Evolutionary conservation across 2,797 vertebrate genomes (phyloP), one percentile per base, ranked within the genome.

Genomic region (Yasuhikotakia modesta): DNA sequence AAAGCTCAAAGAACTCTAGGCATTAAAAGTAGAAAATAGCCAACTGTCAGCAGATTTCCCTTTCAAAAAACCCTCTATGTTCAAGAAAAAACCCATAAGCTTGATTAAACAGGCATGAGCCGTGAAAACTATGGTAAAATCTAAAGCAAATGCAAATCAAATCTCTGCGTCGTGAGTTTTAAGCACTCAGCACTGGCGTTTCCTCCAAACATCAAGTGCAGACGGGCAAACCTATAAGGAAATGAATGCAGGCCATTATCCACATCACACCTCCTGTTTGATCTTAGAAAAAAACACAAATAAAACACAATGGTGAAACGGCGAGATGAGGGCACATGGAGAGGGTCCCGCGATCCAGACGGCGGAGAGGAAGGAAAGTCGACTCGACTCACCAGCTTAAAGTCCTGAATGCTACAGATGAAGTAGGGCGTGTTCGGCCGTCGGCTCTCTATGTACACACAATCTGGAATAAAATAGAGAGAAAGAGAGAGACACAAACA

Each of bases 381-480:
- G 50, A 71, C 55, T 85, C 70, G 88, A 94, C 97, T 99, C 94
- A 99, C 98, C 97, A 99, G 92, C 91, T 99, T 99, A 95, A 99
- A 99, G 93, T 99, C 98, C 94, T 99, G 98, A 93, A 99, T 99
- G 95, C 98, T 99, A 95, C 98, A 99, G 93, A 99, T 99, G 95
- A 99, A 99, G 91, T 99, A 99, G 55, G 98, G 98, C 57, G 96
- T 99, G 90, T 99, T 99, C 87, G 98, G 95, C 85, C 97, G 94
- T 76, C 96, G 95, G 81, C 97, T 98, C 90, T 99, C 98, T 85
- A 99, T 99, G 89, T 98, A 99, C 87, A 99, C 98, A 91, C 98
- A 99, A 95, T 99, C 98, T 99, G 93, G 92, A 48, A 17, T 66
- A 19, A 75, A 55, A 66, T 65, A 7, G 22, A 72, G 35, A 39